phyloP scores from a whole-genome alignment of 2,797 vertebrate genomes.

The Hydrolagus colliei region DNA sequence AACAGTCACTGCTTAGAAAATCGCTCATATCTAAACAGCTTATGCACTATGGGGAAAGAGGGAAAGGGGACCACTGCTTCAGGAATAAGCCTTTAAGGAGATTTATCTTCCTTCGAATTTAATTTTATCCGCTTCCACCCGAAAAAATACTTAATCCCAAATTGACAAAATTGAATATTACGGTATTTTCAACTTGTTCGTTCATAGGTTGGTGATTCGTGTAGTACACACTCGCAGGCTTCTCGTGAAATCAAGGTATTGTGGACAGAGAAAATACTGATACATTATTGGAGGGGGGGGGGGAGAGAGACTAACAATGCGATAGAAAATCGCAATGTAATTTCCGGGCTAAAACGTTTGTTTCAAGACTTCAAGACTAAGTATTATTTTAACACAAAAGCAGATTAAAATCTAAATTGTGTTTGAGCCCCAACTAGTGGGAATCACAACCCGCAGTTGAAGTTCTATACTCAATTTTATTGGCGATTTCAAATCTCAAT shows the following conservation, averaged over 20 bases:
- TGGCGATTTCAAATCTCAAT: background rate
- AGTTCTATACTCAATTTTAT: background rate
- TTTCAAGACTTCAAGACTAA: too few relatives aligned
- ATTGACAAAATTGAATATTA: background rate
- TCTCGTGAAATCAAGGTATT: background rate
- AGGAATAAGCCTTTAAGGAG: background rate
- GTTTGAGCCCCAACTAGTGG: background rate
- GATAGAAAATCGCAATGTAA: too few relatives aligned
- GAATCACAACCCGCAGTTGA: background rate
- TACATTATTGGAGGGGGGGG: too few relatives aligned
- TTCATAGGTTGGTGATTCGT: background rate
- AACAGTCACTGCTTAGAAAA: slow-evolving; percentile 3
- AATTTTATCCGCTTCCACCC: too few relatives aligned
- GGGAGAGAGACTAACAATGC: too few relatives aligned
- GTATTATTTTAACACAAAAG: background rate
- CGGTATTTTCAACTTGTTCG: background rate
- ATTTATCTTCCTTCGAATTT: too few relatives aligned
- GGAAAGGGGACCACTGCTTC: background rate
- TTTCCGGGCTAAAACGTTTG: too few relatives aligned
- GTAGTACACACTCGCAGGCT: background rate
- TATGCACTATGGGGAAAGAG: background rate
- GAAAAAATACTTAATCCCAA: too few relatives aligned
- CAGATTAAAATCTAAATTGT: slow-evolving; percentile 13
- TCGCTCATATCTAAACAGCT: background rate
- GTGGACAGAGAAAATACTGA: background rate